Percentiles rank a stretch among this genome's conserved stretches.
phyloP scores from a whole-genome alignment of 2,888 invertebrate genomes.

The Xanthostigma xanthostigma region DNA sequence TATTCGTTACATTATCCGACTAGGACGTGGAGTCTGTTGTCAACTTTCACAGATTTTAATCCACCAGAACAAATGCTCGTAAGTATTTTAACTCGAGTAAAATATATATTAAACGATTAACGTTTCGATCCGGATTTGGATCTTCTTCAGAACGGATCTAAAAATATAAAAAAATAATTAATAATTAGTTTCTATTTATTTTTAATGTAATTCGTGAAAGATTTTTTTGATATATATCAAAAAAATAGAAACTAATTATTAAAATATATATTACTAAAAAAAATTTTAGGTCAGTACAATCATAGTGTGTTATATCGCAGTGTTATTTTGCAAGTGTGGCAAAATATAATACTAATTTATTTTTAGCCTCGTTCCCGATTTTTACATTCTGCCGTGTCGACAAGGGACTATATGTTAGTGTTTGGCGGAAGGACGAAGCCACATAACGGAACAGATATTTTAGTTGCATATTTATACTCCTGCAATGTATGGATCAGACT shows the following conservation, averaged over 20 bases:
- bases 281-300: not conserved
- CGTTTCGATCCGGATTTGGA: too few species aligned
- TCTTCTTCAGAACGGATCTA: too few species aligned
- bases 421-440: conserved; percentile 74
- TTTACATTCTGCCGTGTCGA: conserved; percentile 77
- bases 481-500: conserved; percentile 75
- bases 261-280: not conserved
- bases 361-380: conserved; percentile 60
- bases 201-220: too few species aligned
- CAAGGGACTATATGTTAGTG: conserved; percentile 79
- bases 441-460: conserved; percentile 55
- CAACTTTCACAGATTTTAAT: conserved; percentile 51
- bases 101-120: not conserved
- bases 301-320: not conserved
- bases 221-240: too few species aligned
- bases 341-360: not conserved
- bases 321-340: too few species aligned
- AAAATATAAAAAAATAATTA: too few species aligned
- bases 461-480: conserved; percentile 73
- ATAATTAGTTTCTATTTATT: too few species aligned
- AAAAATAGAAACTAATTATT: too few species aligned
- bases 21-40: conserved; percentile 64
- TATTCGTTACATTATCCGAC: conserved; percentile 66
- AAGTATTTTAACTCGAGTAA: not conserved
- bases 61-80: conserved; percentile 28